A percentile compares a stretch with the other conserved stretches of the same genome.
Evolutionary conservation across 2,797 vertebrate genomes (phyloP).

Genomic region (Spinibarbus caldwelli): DNA sequence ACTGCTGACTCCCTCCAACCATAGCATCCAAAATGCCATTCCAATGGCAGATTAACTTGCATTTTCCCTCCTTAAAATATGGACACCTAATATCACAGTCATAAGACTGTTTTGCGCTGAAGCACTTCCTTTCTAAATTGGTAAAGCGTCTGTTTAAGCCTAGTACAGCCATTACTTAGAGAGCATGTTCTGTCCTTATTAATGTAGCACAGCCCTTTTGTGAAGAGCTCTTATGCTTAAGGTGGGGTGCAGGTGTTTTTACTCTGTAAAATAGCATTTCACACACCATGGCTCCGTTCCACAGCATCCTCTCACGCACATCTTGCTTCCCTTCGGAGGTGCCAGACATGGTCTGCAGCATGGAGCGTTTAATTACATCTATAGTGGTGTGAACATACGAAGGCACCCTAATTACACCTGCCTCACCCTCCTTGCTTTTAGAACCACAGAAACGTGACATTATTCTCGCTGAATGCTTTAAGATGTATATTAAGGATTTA

Average conservation of each 20-base stretch:
- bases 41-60: background rate
- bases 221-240: constrained; percentile 12
- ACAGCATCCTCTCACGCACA: constrained; percentile 30
- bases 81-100: background rate
- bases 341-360: constrained; percentile 67
- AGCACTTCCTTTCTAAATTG: background rate
- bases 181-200: background rate
- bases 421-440: constrained; percentile 64
- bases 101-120: background rate
- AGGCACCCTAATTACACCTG: constrained; percentile 74
- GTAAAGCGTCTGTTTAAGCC: background rate
- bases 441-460: constrained; percentile 40
- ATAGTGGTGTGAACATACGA: constrained; percentile 69
- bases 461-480: constrained; percentile 69
- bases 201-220: background rate
- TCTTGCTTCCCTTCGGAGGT: constrained; percentile 48
- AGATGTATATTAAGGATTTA: constrained; percentile 35
- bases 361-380: constrained; percentile 76
- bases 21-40: background rate
- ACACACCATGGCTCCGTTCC: constrained; percentile 43
- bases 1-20: background rate
- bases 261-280: constrained; percentile 39
- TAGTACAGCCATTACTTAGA: background rate
- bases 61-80: background rate
- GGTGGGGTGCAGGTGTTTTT: constrained; percentile 52